A percentile compares a stretch with the other conserved stretches of the same genome.
phyloP scores from a whole-genome alignment of 2,113 vertebrate species.

The Suncus etruscus region DNA sequence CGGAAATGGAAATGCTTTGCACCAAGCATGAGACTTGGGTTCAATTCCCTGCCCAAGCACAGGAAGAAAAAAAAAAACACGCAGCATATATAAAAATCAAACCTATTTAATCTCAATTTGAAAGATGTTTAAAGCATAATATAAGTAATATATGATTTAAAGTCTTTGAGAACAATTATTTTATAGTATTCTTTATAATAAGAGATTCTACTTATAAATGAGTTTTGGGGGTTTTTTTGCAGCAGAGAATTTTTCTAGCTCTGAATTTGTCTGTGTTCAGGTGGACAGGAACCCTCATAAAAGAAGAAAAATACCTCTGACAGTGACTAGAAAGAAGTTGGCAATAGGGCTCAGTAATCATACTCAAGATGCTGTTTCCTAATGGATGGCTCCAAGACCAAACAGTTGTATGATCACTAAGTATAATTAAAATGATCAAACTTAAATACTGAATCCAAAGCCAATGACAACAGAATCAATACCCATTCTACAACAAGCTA shows the following conservation, averaged over 20 bases:
- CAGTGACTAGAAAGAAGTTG: constrained; percentile 12
- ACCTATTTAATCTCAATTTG: constrained; percentile 22
- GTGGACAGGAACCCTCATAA: neutral
- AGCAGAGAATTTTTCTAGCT: neutral
- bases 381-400: too few species aligned
- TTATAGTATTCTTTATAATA: neutral
- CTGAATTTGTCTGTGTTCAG: neutral
- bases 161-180: neutral
- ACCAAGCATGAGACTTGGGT: too few species aligned
- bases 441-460: too few species aligned
- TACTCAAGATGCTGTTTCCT: neutral
- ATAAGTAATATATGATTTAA: neutral
- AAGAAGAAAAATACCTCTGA: constrained; percentile 16
- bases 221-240: neutral
- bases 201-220: neutral
- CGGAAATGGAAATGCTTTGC: too few species aligned
- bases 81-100: constrained; percentile 46
- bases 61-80: constrained; percentile 19
- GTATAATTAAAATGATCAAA: too few species aligned
- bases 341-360: neutral
- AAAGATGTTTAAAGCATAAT: neutral
- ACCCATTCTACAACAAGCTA: too few species aligned
- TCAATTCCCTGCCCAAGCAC: neutral
- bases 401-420: too few species aligned
- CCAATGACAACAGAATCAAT: too few species aligned